Percentiles rank a stretch among this genome's conserved stretches.
Conservation (phyloP, 2,113 vertebrate species). For the Lynx canadensis region DNA sequence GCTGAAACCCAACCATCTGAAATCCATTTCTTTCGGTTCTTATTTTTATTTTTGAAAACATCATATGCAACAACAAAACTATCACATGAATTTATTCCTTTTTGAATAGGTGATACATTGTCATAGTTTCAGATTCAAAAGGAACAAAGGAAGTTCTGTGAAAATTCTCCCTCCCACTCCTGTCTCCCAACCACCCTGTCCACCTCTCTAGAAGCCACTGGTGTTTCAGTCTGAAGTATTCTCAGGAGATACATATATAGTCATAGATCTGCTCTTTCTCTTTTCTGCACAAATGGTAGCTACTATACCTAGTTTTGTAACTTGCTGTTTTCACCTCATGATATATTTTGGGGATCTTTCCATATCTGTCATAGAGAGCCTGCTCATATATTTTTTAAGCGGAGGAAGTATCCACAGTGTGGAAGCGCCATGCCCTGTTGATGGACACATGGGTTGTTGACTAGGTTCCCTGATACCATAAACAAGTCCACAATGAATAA, state of each 20-base stretch:
- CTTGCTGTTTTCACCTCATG: background rate
- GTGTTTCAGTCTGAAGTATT: background rate
- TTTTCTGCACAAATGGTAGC: background rate
- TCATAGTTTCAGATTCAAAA: conserved; percentile 19
- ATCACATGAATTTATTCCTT: background rate
- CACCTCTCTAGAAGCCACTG: background rate
- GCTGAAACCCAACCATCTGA: background rate
- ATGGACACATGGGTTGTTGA: background rate
- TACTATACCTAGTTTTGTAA: background rate
- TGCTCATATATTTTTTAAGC: background rate
- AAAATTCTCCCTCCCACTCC: background rate
- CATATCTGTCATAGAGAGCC: background rate
- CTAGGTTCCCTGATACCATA: background rate
- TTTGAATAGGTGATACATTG: conserved; percentile 6
- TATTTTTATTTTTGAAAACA: background rate
- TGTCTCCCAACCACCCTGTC: background rate
- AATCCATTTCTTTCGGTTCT: background rate
- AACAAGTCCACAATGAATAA: background rate
- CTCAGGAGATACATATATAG: background rate
- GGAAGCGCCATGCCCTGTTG: background rate
- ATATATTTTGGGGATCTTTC: background rate
- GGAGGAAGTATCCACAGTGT: background rate
- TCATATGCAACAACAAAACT: background rate
- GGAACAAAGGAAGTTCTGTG: conserved; percentile 30
- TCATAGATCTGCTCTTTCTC: background rate